phyloP scores from a whole-genome alignment of 2,888 invertebrate genomes.

The Mesorhabditis spiculigera region DNA sequence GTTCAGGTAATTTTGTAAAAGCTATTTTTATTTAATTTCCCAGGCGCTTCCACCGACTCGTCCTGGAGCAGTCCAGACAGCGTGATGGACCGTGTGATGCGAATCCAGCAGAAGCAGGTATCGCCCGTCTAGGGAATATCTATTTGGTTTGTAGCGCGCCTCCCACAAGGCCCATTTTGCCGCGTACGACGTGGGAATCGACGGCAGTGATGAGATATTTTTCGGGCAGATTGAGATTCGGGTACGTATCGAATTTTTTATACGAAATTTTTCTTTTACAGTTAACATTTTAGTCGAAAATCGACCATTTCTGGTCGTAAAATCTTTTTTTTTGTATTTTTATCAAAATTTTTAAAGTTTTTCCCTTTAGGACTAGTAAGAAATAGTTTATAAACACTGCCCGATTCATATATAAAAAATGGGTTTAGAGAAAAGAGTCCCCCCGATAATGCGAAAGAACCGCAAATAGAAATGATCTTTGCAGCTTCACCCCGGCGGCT shows the following conservation, averaged over 20 bases:
- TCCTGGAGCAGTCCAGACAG: constrained; percentile 3
- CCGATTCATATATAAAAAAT: too few species aligned
- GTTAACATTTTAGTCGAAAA: too few species aligned
- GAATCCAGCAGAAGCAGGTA: constrained; percentile 4
- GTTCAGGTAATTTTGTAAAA: not conserved
- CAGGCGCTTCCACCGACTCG: not conserved
- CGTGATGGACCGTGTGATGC: constrained; percentile 3
- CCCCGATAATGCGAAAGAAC: too few species aligned
- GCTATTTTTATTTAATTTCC: not conserved
- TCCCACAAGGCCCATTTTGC: constrained; percentile 5
- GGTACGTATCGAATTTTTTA: not conserved
- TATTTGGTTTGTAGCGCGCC: not conserved
- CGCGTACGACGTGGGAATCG: constrained; percentile 4
- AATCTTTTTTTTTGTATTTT: too few species aligned
- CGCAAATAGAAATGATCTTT: not conserved
- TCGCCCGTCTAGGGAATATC: not conserved
- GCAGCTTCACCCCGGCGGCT: constrained; percentile 9
- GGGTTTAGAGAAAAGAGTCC: too few species aligned
- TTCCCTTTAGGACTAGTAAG: too few species aligned
- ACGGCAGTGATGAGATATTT: not conserved
- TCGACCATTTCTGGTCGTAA: too few species aligned
- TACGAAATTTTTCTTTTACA: too few species aligned
- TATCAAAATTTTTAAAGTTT: too few species aligned
- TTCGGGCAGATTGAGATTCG: constrained; percentile 3
- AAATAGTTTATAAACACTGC: too few species aligned